phyloP scores from a whole-genome alignment of 2,888 invertebrate species.

The Clepsis dumicolana region DNA sequence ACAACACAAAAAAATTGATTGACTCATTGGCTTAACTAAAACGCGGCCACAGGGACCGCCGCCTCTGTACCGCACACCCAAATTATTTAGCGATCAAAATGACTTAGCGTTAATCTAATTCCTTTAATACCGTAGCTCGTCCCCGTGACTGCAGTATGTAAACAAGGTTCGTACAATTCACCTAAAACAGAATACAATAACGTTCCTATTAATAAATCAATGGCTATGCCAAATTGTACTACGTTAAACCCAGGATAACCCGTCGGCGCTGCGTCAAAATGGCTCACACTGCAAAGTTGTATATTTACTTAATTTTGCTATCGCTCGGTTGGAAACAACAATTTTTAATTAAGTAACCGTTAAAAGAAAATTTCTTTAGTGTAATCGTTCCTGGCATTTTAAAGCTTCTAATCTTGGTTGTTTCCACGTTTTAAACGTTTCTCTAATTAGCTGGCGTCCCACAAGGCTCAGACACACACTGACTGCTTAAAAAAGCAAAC shows the following conservation, averaged over 20 bases:
- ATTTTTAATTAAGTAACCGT: background rate
- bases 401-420: slow-evolving; percentile 50
- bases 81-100: slow-evolving; percentile 31
- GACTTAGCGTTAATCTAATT: slow-evolving; percentile 32
- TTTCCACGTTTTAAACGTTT: background rate
- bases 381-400: slow-evolving; percentile 49
- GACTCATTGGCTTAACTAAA: no score
- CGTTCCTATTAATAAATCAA: slow-evolving; percentile 57
- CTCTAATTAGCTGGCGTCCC: background rate
- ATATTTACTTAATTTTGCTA: background rate
- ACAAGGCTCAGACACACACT: background rate
- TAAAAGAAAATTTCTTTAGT: slow-evolving; percentile 1
- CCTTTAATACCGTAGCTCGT: slow-evolving; percentile 11
- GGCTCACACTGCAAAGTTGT: background rate
- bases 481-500: slow-evolving; percentile 7
- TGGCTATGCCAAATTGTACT: slow-evolving; percentile 74
- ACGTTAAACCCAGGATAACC: slow-evolving; percentile 46
- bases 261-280: background rate
- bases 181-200: slow-evolving; percentile 52
- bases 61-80: slow-evolving; percentile 16
- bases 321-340: slow-evolving; percentile 2
- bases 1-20: no score
- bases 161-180: slow-evolving; percentile 50
- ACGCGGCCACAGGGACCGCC: background rate
- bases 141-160: slow-evolving; percentile 42